Evolutionary conservation across 2,113 vertebrate genomes (phyloP).

Genomic region (Coracopsis vasa): DNA sequence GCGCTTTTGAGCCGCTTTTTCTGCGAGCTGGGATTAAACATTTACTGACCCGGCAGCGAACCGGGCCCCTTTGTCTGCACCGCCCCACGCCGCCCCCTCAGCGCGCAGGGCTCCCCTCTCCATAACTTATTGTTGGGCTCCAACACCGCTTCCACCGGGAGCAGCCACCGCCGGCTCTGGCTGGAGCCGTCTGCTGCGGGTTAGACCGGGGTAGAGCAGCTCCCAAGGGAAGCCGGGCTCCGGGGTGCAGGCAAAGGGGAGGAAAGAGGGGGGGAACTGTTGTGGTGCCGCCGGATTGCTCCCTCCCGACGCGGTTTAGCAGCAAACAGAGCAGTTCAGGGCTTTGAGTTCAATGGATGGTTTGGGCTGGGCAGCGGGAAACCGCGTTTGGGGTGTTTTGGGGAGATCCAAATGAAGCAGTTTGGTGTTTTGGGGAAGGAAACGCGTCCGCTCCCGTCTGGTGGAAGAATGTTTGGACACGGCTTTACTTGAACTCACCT

Average conservation of each 20-base stretch:
- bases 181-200: fast-evolving
- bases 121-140: background rate
- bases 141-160: background rate
- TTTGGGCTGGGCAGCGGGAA: background rate
- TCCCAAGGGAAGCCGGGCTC: background rate
- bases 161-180: background rate
- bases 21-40: constrained; percentile 20
- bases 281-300: background rate
- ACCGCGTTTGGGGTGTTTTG: fast-evolving
- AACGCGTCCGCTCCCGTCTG: background rate
- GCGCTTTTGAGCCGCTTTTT: constrained; percentile 20
- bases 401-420: background rate
- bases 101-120: background rate
- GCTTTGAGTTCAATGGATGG: background rate
- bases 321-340: background rate
- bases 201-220: background rate
- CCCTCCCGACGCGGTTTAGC: background rate
- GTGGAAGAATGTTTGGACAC: background rate
- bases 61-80: background rate
- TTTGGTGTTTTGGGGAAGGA: background rate
- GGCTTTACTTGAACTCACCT: background rate
- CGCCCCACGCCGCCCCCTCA: background rate
- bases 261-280: background rate
- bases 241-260: background rate
- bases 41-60: background rate